Evolutionary conservation across 1,140 invertebrate species (phyloP), one percentile per base, ranked within the genome.

Genomic region (Patella vulgata): DNA sequence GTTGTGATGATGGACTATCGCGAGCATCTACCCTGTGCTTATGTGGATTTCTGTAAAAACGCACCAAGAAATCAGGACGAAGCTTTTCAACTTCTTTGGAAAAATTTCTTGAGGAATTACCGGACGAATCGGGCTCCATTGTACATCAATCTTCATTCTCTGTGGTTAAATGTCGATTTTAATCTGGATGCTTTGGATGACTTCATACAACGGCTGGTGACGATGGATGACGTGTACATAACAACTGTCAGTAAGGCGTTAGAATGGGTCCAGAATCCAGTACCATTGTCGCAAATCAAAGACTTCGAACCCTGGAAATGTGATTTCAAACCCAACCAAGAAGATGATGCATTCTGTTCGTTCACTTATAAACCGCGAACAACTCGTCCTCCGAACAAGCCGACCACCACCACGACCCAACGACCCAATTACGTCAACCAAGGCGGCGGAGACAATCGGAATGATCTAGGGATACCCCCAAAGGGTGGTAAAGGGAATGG

Each of bases 101-200:
- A 72, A 31, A 75, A 75, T 28, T 72, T 72, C 28, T 57, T 66
- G 4, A 48, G 67, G 30, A 66, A 72, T 52, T 75, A 70, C 46
- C 57, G 67, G 19, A 68, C 66, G 21, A 75, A 72, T 59, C 51
- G 59, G 39, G 75, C 77, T 3, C 77, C 77, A 2, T 65, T 76
- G 46, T 74, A 74, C 48, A 36, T 79, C 12, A 73, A 81, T 64
- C 53, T 79, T 40, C 73, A 79, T 28, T 69, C 71, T 8, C 46
- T 55, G 4, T 78, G 74, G 75, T 66, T 78, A 8, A 60, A 71
- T 60, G 67, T 63, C 1, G 44, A 54, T n/a, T 60, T 61, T 54
- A 69, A 75, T 50, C 30, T 76, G 9, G 71, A 71, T 12, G 77
- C 73, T 36, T 59, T 70, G 63, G 59, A 73, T 17, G 56, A 56